A percentile compares a stretch with the other conserved stretches of the same genome.
Evolutionary conservation across 2,113 vertebrate genomes (phyloP).

Genomic region (Puma concolor): DNA sequence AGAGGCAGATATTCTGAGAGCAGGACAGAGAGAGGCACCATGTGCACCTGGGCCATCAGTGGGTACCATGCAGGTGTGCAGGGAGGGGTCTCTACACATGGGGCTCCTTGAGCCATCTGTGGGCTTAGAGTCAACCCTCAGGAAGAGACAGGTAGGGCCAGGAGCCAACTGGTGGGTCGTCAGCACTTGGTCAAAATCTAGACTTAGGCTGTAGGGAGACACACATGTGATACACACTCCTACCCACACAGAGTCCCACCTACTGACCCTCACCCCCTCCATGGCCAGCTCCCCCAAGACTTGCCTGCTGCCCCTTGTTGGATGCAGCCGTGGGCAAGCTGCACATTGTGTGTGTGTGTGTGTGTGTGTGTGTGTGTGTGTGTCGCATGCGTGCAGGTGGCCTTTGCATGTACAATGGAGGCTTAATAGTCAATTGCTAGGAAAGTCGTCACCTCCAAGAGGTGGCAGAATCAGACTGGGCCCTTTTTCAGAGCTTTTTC

Average conservation of each 20-base stretch:
- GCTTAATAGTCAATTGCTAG: conserved; percentile 34
- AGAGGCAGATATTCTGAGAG: background rate
- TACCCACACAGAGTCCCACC: accelerated
- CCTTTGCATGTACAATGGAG: background rate
- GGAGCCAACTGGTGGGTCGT: background rate
- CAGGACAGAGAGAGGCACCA: background rate
- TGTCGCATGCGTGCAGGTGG: accelerated
- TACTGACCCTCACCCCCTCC: accelerated
- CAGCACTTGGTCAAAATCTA: background rate
- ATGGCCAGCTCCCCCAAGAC: background rate
- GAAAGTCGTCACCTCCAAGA: conserved; percentile 28
- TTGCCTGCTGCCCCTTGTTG: background rate
- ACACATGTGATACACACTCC: too few species aligned
- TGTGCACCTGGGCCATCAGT: background rate
- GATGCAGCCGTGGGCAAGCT: background rate
- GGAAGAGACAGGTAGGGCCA: background rate
- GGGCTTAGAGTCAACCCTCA: background rate
- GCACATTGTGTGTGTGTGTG: too few species aligned
- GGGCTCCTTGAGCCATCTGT: background rate
- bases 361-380: background rate
- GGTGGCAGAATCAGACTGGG: conserved; percentile 24
- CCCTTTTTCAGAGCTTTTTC: background rate
- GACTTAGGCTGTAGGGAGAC: background rate
- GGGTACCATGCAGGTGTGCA: background rate
- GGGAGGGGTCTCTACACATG: background rate